Conservation (phyloP, 2,113 vertebrate species). For the Phylloscopus whistleri region DNA sequence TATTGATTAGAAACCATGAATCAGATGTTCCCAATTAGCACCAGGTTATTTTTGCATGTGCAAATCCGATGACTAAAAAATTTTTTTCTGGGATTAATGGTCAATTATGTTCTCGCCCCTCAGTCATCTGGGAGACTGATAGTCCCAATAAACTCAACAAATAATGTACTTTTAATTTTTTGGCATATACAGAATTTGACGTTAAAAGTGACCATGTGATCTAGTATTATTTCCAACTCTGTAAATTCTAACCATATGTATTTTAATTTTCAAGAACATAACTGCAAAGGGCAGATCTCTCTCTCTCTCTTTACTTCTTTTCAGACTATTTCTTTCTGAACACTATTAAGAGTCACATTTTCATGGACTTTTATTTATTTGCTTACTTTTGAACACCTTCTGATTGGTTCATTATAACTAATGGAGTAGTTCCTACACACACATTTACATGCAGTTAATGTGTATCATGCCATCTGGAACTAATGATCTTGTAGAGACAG, state of each 20-base stretch:
- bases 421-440: neutral
- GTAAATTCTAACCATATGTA: neutral
- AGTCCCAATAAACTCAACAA: neutral
- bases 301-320: neutral
- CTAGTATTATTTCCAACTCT: neutral
- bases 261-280: neutral
- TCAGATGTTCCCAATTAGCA: neutral
- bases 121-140: neutral
- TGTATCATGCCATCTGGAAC: neutral
- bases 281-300: neutral
- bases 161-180: neutral
- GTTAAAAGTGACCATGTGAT: neutral
- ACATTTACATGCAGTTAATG: neutral
- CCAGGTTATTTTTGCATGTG: neutral
- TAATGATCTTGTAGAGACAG: neutral
- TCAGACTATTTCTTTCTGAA: neutral
- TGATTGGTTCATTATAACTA: neutral
- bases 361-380: neutral
- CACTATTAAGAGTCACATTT: neutral
- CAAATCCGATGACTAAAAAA: neutral
- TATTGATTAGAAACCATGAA: neutral
- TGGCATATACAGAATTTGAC: neutral
- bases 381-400: neutral
- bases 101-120: neutral
- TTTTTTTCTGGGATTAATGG: neutral